phyloP scores from a whole-genome alignment of 2,888 invertebrate genomes.

The Ormia ochracea region DNA sequence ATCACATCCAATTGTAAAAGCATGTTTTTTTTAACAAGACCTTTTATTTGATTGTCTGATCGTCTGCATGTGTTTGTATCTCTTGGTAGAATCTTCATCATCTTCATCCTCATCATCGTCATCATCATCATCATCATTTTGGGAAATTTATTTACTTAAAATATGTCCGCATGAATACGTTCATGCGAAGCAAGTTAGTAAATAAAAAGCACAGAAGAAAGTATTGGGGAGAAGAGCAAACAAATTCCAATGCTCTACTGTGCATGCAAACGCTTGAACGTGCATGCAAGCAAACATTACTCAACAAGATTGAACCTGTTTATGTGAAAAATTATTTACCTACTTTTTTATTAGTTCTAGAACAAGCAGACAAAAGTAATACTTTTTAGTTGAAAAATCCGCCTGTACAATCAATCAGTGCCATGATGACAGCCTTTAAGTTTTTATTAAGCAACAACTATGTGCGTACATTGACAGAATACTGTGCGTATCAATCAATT shows the following conservation, averaged over 20 bases:
- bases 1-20: too few species aligned
- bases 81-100: not conserved
- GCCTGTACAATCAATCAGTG: conserved; percentile 30
- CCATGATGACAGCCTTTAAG: conserved; percentile 3
- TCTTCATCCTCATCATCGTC: conserved; percentile 10
- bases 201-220: not conserved
- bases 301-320: not conserved
- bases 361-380: conserved; percentile 9
- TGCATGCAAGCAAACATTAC: not conserved
- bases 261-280: not conserved
- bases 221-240: not conserved
- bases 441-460: not conserved
- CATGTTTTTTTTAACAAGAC: too few species aligned
- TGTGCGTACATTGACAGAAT: not conserved
- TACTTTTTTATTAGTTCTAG: not conserved
- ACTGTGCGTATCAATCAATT: not conserved
- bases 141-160: conserved; percentile 19
- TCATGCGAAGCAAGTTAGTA: not conserved
- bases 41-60: too few species aligned
- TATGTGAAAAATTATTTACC: not conserved
- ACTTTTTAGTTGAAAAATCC: not conserved
- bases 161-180: conserved; percentile 28
- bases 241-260: not conserved
- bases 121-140: conserved; percentile 16
- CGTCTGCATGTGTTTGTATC: too few species aligned